Evolutionary conservation across 1,140 invertebrate species (phyloP), one percentile per base, ranked within the genome.

Genomic region (Eueides isabella): DNA sequence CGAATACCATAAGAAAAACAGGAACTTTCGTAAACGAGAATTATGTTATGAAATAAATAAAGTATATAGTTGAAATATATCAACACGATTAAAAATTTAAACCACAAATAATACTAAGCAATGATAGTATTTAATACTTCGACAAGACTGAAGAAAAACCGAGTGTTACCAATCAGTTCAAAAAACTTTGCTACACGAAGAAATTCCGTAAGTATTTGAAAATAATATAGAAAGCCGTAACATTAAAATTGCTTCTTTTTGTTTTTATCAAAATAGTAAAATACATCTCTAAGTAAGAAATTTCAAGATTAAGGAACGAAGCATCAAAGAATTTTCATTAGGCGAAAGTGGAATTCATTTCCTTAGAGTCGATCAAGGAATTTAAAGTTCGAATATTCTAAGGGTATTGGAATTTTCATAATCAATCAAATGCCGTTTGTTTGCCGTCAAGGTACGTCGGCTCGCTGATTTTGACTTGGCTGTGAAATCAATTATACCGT

Each of bases 271-370:
- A 69, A 75, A 75, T 70, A 78, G 72, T 69, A 78, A 75, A 65
- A 67, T 64, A 65, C 63, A 63, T 55, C 35, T 29, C 67, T 16
- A 77, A 77, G 66, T 78, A 72, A 66, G 74, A 76, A 76, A 76
- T 67, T 79, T 74, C 55, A 30, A 72, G 74, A 79, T 79, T 76
- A 81, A 72, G 71, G 67, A 48, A 55, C 44, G 61, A 71, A 69
- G 69, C 71, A 77, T 77, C 74, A 66, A 82, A 82, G 80, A 78
- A 82, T 82, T 80, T 82, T 82, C 80, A 82, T 82, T 80, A 80
- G 70, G 72, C 69, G 70, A 74, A 76, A 82, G 80, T 80, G 74
- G 80, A 77, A 80, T 76, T 79, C 76, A 78, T 80, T 82, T 80
- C 76, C 76, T 75, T 26, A n/a, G 76, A 72, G 67, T 77, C 75